phyloP scores from a whole-genome alignment of 2,113 vertebrate genomes.

The Onychorhynchus coronatus region DNA sequence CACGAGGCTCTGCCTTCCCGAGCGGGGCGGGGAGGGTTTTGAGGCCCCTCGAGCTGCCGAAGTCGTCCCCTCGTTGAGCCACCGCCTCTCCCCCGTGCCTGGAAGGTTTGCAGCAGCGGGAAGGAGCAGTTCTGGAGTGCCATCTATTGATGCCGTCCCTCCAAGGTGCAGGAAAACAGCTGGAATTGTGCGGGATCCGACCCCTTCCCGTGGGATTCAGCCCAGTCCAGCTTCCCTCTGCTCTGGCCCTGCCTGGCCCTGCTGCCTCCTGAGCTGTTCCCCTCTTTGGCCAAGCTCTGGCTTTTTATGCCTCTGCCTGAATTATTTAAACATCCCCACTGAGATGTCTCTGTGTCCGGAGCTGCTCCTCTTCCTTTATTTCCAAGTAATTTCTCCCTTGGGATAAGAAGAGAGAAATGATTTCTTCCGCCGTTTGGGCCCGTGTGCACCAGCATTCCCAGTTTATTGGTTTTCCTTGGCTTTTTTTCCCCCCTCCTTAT shows the following conservation, averaged over 20 bases:
- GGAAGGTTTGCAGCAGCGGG: rapidly evolving
- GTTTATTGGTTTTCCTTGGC: neutral
- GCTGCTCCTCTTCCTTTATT: neutral
- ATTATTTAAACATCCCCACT: constrained; percentile 12
- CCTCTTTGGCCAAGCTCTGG: neutral
- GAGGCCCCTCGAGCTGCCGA: rapidly evolving
- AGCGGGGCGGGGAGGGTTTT: rapidly evolving
- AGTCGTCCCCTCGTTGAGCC: rapidly evolving
- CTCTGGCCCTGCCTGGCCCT: neutral
- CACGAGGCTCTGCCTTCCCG: neutral
- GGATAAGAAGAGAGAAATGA: neutral
- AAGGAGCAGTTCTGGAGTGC: constrained; percentile 32
- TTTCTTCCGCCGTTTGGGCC: neutral
- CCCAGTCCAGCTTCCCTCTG: neutral
- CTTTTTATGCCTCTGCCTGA: neutral
- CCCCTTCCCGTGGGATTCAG: rapidly evolving
- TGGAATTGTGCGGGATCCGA: rapidly evolving
- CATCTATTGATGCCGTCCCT: neutral
- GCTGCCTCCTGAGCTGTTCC: neutral
- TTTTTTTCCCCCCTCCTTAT: neutral
- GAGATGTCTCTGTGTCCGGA: neutral
- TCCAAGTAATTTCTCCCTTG: neutral
- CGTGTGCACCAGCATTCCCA: neutral
- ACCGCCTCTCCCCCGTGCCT: neutral
- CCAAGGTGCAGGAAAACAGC: neutral